Percentiles rank a stretch among this genome's conserved stretches.
phyloP scores from a whole-genome alignment of 2,888 invertebrate genomes.

The Aspidiotus rigidus region DNA sequence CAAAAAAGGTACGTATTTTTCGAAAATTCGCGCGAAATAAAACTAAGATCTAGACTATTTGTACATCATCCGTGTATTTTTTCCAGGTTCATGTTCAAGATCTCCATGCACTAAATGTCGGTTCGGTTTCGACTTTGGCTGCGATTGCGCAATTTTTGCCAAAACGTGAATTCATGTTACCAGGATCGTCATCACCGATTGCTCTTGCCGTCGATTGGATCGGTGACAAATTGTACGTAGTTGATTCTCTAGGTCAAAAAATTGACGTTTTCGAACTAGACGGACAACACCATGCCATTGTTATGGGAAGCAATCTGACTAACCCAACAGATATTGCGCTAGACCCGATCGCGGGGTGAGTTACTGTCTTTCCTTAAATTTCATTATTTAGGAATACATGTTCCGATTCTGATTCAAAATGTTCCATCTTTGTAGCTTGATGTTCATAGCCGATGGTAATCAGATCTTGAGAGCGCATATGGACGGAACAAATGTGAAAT shows the following conservation, averaged over 20 bases:
- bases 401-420: neutral
- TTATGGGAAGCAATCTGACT: conserved; percentile 81
- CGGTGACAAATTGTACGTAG: conserved; percentile 89
- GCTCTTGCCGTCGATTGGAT: conserved; percentile 95
- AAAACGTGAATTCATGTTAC: conserved; percentile 55
- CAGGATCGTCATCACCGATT: conserved; percentile 81
- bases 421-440: conserved; percentile 44
- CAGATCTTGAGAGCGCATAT: conserved; percentile 81
- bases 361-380: conserved; percentile 36
- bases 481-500: conserved; percentile 78
- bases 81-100: conserved; percentile 27
- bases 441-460: conserved; percentile 78
- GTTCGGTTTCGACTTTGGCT: neutral
- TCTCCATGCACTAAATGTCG: neutral
- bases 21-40: neutral
- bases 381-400: neutral
- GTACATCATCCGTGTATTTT: neutral
- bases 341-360: conserved; percentile 76
- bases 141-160: neutral
- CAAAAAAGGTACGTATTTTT: conserved; percentile 56
- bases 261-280: conserved; percentile 87
- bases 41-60: neutral
- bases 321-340: conserved; percentile 84
- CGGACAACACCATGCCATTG: conserved; percentile 79
- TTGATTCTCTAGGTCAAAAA: conserved; percentile 84